Percentiles rank a stretch among this genome's conserved stretches.
These are phyloP conservation scores for Hippopotamus amphibius DNA, from an alignment of 2,113 vertebrate species.

Conservation along the genomic window DNA sequence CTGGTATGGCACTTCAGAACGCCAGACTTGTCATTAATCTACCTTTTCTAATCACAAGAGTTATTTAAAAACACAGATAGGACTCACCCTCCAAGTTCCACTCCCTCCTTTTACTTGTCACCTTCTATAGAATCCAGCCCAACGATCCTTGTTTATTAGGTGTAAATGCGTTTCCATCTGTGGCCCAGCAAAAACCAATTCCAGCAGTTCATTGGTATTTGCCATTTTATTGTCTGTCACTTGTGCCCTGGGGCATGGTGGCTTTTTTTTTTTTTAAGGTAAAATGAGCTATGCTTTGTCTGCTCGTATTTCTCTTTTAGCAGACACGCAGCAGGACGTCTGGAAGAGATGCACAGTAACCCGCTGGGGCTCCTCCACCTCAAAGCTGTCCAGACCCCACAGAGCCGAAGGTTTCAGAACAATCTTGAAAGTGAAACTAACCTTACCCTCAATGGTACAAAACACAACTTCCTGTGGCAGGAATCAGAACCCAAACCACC, in stretches of 20 bases:
- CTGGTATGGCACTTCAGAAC: not conserved
- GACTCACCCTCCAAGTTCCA: not conserved
- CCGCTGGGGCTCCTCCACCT: not conserved
- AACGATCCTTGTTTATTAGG: slow-evolving; percentile 66
- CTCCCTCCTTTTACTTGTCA: slow-evolving; percentile 52
- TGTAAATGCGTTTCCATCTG: slow-evolving; percentile 78
- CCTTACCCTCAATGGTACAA: not conserved
- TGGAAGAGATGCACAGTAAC: not conserved
- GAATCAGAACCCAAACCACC: not conserved
- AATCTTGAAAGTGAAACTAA: not conserved
- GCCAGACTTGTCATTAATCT: not conserved
- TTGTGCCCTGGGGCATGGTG: slow-evolving; percentile 68
- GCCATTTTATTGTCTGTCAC: slow-evolving; percentile 78
- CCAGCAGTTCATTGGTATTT: slow-evolving; percentile 56
- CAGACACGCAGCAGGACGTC: not conserved
- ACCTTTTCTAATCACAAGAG: slow-evolving; percentile 30
- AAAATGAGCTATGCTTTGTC: slow-evolving; percentile 67
- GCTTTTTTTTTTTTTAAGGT: slow-evolving; percentile 52
- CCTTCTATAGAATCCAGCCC: slow-evolving; percentile 75
- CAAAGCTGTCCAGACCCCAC: not conserved
- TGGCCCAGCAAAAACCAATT: slow-evolving; percentile 63
- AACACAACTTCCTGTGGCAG: not conserved
- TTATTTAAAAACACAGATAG: slow-evolving; percentile 56
- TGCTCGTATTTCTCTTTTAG: slow-evolving; percentile 12
- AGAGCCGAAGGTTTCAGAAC: not conserved